phyloP scores from a whole-genome alignment of 2,797 vertebrate species.

The Enteromius viviparus region DNA sequence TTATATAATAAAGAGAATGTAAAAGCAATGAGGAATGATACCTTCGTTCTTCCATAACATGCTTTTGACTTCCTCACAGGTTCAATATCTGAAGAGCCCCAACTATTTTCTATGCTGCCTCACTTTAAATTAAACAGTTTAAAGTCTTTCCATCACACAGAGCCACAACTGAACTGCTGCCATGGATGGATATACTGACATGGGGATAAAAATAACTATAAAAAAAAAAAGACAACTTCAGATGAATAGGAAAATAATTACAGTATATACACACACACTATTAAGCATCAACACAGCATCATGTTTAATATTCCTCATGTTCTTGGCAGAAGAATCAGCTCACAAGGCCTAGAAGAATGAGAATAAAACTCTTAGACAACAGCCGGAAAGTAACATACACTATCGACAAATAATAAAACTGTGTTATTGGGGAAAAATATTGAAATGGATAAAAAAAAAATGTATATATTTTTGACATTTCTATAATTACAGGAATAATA shows the following conservation, averaged over 20 bases:
- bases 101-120: neutral
- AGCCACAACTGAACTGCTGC: neutral
- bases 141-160: neutral
- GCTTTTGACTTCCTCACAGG: neutral
- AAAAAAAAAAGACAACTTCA: neutral
- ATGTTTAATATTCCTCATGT: constrained; percentile 55
- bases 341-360: constrained; percentile 76
- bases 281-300: neutral
- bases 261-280: constrained; percentile 51
- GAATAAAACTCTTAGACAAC: neutral
- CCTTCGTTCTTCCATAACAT: neutral
- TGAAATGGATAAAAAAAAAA: neutral
- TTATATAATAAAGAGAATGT: neutral
- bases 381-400: neutral
- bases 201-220: neutral
- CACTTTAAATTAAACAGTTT: neutral
- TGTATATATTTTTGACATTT: neutral
- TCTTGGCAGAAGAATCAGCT: constrained; percentile 70
- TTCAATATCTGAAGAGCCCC: neutral
- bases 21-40: constrained; percentile 1
- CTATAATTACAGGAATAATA: neutral
- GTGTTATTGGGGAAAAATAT: neutral
- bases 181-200: neutral
- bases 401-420: neutral
- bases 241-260: constrained; percentile 13